phyloP scores from a whole-genome alignment of 1,140 invertebrate genomes.

The Zaprionus camerounensis region DNA sequence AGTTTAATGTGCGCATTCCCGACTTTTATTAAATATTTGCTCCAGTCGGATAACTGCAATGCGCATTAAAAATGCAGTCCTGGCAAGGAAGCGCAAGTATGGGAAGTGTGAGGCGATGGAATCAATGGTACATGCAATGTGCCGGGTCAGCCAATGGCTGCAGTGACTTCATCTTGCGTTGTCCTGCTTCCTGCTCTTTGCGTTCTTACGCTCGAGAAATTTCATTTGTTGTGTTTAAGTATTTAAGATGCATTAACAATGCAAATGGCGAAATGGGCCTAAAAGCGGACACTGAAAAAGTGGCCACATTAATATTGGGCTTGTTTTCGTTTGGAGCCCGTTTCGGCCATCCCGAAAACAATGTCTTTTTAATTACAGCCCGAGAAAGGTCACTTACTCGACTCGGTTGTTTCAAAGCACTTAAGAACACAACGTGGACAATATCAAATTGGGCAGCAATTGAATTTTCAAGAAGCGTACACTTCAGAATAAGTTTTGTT shows the following conservation, averaged over 20 bases:
- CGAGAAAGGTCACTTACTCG: constrained; percentile 46
- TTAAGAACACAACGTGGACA: constrained; percentile 12
- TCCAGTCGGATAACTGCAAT: constrained; percentile 58
- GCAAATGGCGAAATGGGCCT: constrained; percentile 12
- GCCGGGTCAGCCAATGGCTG: constrained; percentile 58
- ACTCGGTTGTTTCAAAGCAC: constrained; percentile 9
- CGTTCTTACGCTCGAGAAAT: constrained; percentile 14
- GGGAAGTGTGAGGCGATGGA: constrained; percentile 54
- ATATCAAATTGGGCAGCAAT: not conserved
- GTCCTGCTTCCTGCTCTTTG: not conserved
- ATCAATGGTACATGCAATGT: constrained; percentile 72
- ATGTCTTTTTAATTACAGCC: constrained; percentile 69
- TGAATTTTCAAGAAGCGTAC: not conserved
- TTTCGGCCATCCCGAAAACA: constrained; percentile 59
- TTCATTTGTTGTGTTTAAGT: constrained; percentile 66
- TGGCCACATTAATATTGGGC: constrained; percentile 64
- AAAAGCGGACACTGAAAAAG: constrained; percentile 50
- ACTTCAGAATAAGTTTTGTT: not conserved
- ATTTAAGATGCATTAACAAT: constrained; percentile 59
- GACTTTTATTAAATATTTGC: constrained; percentile 72
- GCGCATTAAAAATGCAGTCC: constrained; percentile 71
- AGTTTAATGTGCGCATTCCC: constrained; percentile 45
- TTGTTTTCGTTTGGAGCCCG: constrained; percentile 17
- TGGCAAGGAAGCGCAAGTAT: constrained; percentile 34
- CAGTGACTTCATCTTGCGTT: constrained; percentile 41